Evolutionary conservation across 2,113 vertebrate species (phyloP), one percentile per base, ranked within the genome.

Genomic region (Callorhinus ursinus): DNA sequence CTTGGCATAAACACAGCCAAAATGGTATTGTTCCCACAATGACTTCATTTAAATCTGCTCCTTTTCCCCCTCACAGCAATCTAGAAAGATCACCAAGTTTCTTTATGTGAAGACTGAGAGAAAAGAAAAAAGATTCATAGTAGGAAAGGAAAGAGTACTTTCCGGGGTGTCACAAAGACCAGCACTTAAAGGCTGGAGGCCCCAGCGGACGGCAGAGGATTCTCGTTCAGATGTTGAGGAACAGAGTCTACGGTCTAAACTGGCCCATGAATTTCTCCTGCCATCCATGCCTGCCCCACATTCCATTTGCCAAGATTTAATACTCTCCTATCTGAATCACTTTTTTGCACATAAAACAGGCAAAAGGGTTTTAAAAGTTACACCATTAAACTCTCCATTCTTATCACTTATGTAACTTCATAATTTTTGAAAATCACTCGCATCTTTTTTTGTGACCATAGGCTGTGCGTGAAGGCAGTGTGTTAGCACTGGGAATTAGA

Each of bases 191-290:
- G 39, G 11, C 2, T 0, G 7, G 28, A 3, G 11, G 4, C 16
- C 0, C 1, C 0, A 16, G 46, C 15, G 0, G 36, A 5, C 0
- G 1, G 28, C 22, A 19, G 24, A 24, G 49, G 49, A 1, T 22
- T 4, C 0, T 1, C 0, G 3, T 3, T 9, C 7, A 2, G 31
- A 49, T 0, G 2, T 0, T 3, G 3, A 57, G 42, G 26, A 55
- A 53, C 51, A 46, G 26, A 46, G 0, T 22, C 19, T 14, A 1
- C 7, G 5, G 71, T 31, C 46, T 13, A 13, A 2, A 12, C 4
- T 4, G 4, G 18, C 7, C 57, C 28, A 2, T 0, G 14, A 7
- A 0, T 0, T 3, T 0, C 18, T 36, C 36, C 61, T 6, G 24
- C 39, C 5, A 7, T 7, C 7, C 15, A 0, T 0, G 46, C 26